phyloP scores from a whole-genome alignment of 1,140 invertebrate species.

The Pseudomyrmex pallidus region DNA sequence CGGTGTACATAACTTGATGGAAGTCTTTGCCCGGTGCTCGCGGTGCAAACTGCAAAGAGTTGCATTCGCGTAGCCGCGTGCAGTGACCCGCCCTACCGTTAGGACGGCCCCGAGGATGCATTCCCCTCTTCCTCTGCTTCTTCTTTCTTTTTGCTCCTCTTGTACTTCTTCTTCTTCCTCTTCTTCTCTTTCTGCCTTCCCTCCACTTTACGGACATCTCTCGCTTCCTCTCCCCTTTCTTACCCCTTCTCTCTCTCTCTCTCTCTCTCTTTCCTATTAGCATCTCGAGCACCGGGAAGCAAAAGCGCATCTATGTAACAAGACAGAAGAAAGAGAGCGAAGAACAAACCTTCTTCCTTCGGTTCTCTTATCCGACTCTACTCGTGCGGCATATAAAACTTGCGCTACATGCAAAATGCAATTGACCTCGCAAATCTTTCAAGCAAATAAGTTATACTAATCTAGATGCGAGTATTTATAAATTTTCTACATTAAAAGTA shows the following conservation, averaged over 20 bases:
- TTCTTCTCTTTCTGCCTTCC: conserved; percentile 1
- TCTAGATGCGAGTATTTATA: not conserved
- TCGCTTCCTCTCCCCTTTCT: not conserved
- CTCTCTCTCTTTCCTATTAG: conserved; percentile 38
- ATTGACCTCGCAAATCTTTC: conserved; percentile 36
- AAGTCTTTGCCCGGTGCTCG: conserved; percentile 71
- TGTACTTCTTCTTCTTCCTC: conserved; percentile 33
- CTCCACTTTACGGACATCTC: not conserved
- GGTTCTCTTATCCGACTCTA: conserved; percentile 7
- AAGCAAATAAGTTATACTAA: not conserved
- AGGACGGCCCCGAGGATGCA: conserved; percentile 85
- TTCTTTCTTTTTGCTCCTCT: conserved; percentile 69
- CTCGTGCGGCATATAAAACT: conserved; percentile 55
- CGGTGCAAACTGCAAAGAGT: conserved; percentile 77
- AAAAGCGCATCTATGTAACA: conserved; percentile 72
- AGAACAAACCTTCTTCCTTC: conserved; percentile 59
- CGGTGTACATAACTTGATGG: conserved; percentile 68
- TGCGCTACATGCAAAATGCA: conserved; percentile 44
- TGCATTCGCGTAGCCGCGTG: conserved; percentile 83
- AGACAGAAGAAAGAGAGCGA: conserved; percentile 48
- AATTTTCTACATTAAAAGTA: not conserved
- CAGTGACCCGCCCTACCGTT: conserved; percentile 86
- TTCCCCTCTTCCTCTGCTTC: conserved; percentile 70
- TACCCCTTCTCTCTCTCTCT: not conserved
- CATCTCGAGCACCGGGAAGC: conserved; percentile 72